Percentiles rank a stretch among this genome's conserved stretches.
phyloP scores from a whole-genome alignment of 2,797 vertebrate species.

The Rhinogobio ventralis region DNA sequence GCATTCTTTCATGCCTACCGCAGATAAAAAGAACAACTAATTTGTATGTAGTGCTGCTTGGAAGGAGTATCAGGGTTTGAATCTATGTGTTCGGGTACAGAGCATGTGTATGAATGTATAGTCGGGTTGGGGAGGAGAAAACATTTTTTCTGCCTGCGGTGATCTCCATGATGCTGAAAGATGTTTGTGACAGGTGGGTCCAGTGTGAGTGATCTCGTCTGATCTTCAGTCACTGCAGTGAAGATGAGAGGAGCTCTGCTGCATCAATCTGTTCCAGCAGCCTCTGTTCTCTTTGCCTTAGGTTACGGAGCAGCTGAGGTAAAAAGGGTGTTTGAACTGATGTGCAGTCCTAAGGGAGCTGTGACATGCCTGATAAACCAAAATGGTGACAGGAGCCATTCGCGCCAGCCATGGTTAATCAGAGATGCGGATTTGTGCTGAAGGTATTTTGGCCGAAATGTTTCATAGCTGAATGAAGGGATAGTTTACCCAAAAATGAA shows the following conservation, averaged over 20 bases:
- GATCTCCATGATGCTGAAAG: constrained; percentile 37
- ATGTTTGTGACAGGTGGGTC: constrained; percentile 56
- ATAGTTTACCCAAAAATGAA: not conserved
- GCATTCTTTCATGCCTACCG: constrained; percentile 46
- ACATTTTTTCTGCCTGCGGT: constrained; percentile 49
- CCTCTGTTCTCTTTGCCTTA: constrained; percentile 29
- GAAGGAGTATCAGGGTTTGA: constrained; percentile 29
- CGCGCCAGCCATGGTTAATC: constrained; percentile 1
- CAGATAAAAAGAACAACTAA: constrained; percentile 36
- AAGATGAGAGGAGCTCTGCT: constrained; percentile 49
- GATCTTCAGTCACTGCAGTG: constrained; percentile 53
- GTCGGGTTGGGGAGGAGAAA: constrained; percentile 38
- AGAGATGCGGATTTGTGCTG: not conserved
- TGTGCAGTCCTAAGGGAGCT: constrained; percentile 19
- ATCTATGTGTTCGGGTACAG: constrained; percentile 10
- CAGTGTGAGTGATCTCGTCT: constrained; percentile 53
- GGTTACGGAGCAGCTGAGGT: constrained; percentile 38
- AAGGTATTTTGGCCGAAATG: not conserved
- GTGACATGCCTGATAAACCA: constrained; percentile 30
- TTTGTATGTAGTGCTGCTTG: constrained; percentile 36
- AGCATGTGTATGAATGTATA: constrained; percentile 27
- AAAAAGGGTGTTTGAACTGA: constrained; percentile 30
- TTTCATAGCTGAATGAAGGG: not conserved
- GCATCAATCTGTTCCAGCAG: constrained; percentile 41
- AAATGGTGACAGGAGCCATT: constrained; percentile 19